Percentiles rank a stretch among this genome's conserved stretches.
These are phyloP conservation scores for Bergia sp. DNA, from an alignment of 92 coral and sea anemone genomes.

Conservation along the genomic window DNA sequence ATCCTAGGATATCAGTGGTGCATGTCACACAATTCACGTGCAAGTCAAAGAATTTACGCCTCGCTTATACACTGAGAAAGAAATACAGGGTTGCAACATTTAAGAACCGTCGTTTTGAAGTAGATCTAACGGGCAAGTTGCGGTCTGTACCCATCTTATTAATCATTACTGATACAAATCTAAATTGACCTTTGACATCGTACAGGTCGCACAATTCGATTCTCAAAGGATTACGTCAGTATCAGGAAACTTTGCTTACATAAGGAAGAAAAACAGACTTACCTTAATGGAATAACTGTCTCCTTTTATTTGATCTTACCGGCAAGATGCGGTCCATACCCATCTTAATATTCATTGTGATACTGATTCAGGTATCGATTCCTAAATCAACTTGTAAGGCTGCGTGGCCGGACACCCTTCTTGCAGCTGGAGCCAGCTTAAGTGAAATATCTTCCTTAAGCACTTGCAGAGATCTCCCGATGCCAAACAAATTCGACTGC, in stretches of 20 bases:
- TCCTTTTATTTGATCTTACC: neutral
- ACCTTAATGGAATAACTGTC: neutral
- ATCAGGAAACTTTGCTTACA: neutral
- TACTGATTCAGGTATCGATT: neutral
- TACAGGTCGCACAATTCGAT: neutral
- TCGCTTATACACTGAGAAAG: too few species aligned
- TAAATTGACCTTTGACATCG: neutral
- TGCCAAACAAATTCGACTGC: slow-evolving; percentile 19
- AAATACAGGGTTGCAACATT: too few species aligned
- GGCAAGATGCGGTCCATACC: neutral
- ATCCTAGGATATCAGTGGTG: too few species aligned
- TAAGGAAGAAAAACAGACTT: neutral
- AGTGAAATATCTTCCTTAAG: neutral
- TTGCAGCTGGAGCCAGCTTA: neutral
- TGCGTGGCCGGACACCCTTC: neutral
- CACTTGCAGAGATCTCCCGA: neutral
- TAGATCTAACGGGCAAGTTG: too few species aligned
- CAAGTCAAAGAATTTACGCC: too few species aligned
- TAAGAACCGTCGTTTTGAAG: too few species aligned
- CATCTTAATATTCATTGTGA: neutral
- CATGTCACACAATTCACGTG: too few species aligned
- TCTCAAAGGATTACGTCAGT: neutral
- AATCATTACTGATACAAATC: too few species aligned
- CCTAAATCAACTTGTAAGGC: neutral
- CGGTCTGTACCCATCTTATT: too few species aligned